Percentiles rank a stretch among this genome's conserved stretches.
Evolutionary conservation across 2,888 invertebrate genomes (phyloP).

Genomic region (Amphipyra berbera): DNA sequence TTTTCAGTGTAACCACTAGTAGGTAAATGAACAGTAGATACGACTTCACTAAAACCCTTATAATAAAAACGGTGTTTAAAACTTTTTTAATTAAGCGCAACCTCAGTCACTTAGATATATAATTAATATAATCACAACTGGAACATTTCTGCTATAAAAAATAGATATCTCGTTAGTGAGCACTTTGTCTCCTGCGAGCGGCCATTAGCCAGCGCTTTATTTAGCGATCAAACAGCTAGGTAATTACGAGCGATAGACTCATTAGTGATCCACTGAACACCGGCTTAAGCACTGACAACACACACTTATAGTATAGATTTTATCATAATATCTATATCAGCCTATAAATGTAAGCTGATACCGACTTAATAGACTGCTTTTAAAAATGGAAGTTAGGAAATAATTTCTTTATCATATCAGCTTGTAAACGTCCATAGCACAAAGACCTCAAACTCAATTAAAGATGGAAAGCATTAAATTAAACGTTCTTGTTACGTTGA

Average conservation of each 20-base stretch:
- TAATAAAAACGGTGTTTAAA: slow-evolving; percentile 4
- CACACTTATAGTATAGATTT: not conserved
- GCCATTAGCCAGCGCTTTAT: slow-evolving; percentile 42
- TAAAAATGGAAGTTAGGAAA: too few relatives aligned
- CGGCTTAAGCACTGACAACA: not conserved
- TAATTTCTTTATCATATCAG: too few relatives aligned
- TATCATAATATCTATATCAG: not conserved
- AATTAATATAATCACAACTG: slow-evolving; percentile 5
- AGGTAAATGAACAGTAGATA: too few relatives aligned
- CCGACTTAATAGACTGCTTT: too few relatives aligned
- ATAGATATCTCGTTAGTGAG: slow-evolving; percentile 33
- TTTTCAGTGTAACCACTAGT: too few relatives aligned
- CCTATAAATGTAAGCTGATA: too few relatives aligned
- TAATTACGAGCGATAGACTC: slow-evolving; percentile 43
- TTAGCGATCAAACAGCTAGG: slow-evolving; percentile 43
- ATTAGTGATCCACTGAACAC: slow-evolving; percentile 29
- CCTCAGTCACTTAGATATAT: not conserved
- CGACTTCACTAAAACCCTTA: slow-evolving; percentile 3
- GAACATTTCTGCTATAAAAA: slow-evolving; percentile 22
- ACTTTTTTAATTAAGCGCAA: slow-evolving; percentile 7
- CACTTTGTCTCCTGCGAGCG: slow-evolving; percentile 20
- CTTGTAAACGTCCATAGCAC: too few relatives aligned
- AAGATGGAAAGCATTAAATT: too few relatives aligned
- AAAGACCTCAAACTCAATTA: too few relatives aligned
- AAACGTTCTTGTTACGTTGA: too few relatives aligned